These are phyloP conservation scores for Sturnus vulgaris DNA, from an alignment of 2,113 vertebrate genomes.

Conservation along the genomic window DNA sequence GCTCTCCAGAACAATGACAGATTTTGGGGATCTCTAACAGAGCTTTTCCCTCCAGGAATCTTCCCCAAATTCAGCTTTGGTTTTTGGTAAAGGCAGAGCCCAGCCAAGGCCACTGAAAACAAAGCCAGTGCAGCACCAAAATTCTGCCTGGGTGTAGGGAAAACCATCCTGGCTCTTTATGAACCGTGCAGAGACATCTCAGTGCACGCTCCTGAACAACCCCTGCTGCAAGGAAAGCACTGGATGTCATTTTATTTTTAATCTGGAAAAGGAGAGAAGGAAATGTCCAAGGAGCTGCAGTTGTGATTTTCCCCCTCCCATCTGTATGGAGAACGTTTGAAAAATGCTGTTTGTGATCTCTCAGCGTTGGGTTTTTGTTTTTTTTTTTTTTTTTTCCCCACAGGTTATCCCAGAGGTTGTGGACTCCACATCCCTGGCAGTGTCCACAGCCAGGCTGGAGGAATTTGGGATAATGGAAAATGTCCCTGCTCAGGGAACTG, in stretches of 20 bases:
- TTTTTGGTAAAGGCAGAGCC: no score
- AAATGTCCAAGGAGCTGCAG: background rate
- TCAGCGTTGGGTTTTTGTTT: background rate
- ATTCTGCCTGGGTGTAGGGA: background rate
- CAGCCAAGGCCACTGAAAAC: no score
- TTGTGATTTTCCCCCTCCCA: background rate
- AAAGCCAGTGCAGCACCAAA: background rate
- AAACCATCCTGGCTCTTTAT: background rate
- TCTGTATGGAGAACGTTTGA: fast-evolving
- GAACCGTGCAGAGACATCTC: fast-evolving
- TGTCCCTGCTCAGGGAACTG: background rate
- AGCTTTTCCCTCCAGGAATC: background rate
- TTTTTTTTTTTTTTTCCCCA: no score
- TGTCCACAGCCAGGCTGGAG: no score
- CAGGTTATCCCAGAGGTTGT: fast-evolving
- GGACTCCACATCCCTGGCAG: background rate
- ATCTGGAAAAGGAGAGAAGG: background rate
- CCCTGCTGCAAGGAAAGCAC: background rate
- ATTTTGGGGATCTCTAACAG: background rate
- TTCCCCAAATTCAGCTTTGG: background rate
- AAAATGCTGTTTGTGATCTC: background rate
- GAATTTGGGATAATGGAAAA: no score
- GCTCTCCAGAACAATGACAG: background rate
- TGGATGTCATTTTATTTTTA: background rate
- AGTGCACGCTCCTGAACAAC: background rate